Percentiles rank a stretch among this genome's conserved stretches.
Conservation (phyloP, 1,140 invertebrate species). For the Hypothenemus hampei region DNA sequence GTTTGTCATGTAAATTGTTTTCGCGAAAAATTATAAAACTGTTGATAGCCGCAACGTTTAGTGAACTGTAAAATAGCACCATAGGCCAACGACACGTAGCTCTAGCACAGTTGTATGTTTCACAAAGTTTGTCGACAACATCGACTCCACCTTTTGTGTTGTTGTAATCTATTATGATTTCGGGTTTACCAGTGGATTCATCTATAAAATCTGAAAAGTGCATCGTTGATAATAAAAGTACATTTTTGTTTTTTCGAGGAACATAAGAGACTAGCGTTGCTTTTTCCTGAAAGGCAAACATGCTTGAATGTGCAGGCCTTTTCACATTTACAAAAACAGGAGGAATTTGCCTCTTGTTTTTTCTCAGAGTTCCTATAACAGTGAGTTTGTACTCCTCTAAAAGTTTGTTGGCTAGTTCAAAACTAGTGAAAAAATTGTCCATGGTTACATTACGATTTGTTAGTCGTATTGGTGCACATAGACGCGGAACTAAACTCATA, state of each 20-base stretch:
- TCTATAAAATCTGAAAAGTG: slow-evolving; percentile 30
- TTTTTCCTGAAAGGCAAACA: slow-evolving; percentile 24
- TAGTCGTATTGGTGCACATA: not conserved
- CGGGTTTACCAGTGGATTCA: slow-evolving; percentile 12
- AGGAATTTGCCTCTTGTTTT: slow-evolving; percentile 34
- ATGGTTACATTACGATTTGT: slow-evolving; percentile 17
- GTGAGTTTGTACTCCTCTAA: slow-evolving; percentile 33
- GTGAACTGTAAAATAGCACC: slow-evolving; percentile 17
- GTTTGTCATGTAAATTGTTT: too few relatives aligned
- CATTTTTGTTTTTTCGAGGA: slow-evolving; percentile 33
- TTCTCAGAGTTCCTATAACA: slow-evolving; percentile 36
- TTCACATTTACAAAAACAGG: slow-evolving; percentile 1
- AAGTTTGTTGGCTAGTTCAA: slow-evolving; percentile 30
- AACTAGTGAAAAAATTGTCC: slow-evolving; percentile 20
- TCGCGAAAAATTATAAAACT: too few relatives aligned
- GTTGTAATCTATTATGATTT: slow-evolving; percentile 27
- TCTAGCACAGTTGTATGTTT: slow-evolving; percentile 16
- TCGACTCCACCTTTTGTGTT: slow-evolving; percentile 27
- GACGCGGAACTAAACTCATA: not conserved
- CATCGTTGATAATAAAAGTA: slow-evolving; percentile 34
- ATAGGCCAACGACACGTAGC: slow-evolving; percentile 25
- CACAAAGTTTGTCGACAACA: slow-evolving; percentile 20
- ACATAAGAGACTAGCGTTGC: slow-evolving; percentile 29
- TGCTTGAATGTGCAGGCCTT: not conserved
- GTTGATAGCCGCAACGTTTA: slow-evolving; percentile 20